Evolutionary conservation across 2,888 invertebrate species (phyloP), one percentile per base, ranked within the genome.

Genomic region (Ochropleura leucogaster): DNA sequence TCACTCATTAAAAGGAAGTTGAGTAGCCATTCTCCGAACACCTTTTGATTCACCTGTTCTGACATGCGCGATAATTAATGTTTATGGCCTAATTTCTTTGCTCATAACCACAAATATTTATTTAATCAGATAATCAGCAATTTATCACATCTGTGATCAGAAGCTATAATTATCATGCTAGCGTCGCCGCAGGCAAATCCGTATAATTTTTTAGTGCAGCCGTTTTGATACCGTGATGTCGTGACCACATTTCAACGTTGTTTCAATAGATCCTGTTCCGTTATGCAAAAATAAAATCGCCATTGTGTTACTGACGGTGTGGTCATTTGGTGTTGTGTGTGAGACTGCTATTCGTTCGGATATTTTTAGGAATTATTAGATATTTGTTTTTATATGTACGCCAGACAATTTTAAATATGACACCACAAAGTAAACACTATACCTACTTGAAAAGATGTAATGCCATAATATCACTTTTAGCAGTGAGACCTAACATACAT

Each of bases 261-360:
- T 75, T 80, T 84, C 78, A 80, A 75, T 66, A 82, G 70, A 81
- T 89, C 89, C 89, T 87, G 87, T 88, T 90, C 76, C 85, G 86
- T 77, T 78, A 77, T 67, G 64, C 60, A 79, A 77, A 84, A 79
- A 72, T 74, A 42, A 80, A 57, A 71, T 74, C 47, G 16, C 65
- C 18, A 66, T 81, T 68, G 68, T 69, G 55, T 78, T 65, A 64
- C 20, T 12, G 46, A 44, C 47, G 64, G 40, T 72, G 20, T 69
- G 67, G 70, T 65, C 42, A 67, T 62, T 81, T 71, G 20, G n/a
- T n/a, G 14, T 4, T n/a, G 40, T 57, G 30, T 20, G 49, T 12
- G 49, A 18, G 4, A 30, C 14, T 20, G 20, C 12, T 5, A 44
- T 49, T 1, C 14, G 3, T 51, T 51, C 47, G 8, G 40, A 59